Base-by-base conservation (phyloP, 1,140 invertebrate genomes). In the Drosophila pachea region DNA sequence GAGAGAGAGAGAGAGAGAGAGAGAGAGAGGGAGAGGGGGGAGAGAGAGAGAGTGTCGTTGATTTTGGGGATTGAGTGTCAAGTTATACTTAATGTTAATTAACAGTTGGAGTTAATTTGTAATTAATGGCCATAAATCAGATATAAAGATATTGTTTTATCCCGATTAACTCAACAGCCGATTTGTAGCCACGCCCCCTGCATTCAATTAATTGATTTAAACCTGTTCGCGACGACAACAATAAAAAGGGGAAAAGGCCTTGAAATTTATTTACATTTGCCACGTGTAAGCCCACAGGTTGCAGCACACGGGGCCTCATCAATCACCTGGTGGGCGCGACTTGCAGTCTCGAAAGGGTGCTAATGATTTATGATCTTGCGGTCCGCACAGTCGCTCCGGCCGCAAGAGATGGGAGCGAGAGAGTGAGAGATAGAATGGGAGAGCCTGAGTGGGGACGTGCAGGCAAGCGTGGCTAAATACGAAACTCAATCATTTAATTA, bases 401-500 rank as follows among this genome's bases (percentile, higher is more conserved):
- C 9, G 7, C n/a, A 14, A 16, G 14, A 2, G 33, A 42, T 3
- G 3, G n/a, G 2, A 32, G 9, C n/a, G 9, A 22, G 36, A 7
- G 32, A 29, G n/a, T 14, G 22, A n/a, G 40, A 42, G 40, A 42
- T 0, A 16, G 29, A n/a, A n/a, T n/a, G n/a, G n/a, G n/a, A n/a
- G n/a, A 16, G 7, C n/a, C 32, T 7, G 33, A 12, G n/a, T 32
- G 22, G 31, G 22, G 22, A 22, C 22, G 22, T 31, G 60, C 22
- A 62, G 47, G 50, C 63, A 68, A 48, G 43, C 48, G 38, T 61
- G 35, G 67, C 78, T 75, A 78, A 78, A 83, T 83, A 68, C 79
- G 76, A 68, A 84, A 83, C 83, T 83, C 79, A 83, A 83, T 83
- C 79, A 83, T 83, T 83, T 84, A 83, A 83, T 83, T 83, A 83